Conservation (phyloP, 2,113 vertebrate genomes). For the Sakesphorus luctuosus region DNA sequence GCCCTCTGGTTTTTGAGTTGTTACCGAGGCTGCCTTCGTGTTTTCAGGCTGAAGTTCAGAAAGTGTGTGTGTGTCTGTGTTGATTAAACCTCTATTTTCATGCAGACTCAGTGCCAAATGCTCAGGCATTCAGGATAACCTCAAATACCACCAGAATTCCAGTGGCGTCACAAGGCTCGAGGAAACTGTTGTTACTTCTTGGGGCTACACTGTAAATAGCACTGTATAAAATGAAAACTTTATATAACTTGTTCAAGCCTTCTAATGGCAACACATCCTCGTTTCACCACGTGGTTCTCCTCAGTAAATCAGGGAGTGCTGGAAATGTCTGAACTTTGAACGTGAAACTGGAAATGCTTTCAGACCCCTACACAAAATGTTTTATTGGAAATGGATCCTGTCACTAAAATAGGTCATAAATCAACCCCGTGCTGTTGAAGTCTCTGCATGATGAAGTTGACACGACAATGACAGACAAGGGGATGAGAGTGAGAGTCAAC, state of each 20-base stretch:
- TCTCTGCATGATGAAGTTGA: not conserved
- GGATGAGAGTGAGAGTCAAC: no score
- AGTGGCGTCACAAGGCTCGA: not conserved
- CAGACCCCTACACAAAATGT: not conserved
- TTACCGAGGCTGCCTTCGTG: not conserved
- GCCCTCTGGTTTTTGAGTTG: not conserved
- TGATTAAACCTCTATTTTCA: not conserved
- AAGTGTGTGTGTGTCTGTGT: not conserved
- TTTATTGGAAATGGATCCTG: not conserved
- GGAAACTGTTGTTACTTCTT: not conserved
- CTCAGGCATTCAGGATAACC: not conserved
- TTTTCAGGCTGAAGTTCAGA: not conserved
- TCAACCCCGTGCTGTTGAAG: not conserved
- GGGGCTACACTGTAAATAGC: not conserved
- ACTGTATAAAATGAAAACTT: not conserved
- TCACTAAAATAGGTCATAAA: not conserved
- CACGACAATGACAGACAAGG: rapidly evolving
- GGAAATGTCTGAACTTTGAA: not conserved
- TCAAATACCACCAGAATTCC: not conserved
- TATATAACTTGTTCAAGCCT: not conserved
- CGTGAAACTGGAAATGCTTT: not conserved
- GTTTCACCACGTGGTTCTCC: not conserved
- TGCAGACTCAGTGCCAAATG: not conserved
- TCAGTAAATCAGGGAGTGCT: not conserved
- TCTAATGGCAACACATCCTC: not conserved